Conservation (phyloP, 2,113 vertebrate genomes). For the Rynchops niger region DNA sequence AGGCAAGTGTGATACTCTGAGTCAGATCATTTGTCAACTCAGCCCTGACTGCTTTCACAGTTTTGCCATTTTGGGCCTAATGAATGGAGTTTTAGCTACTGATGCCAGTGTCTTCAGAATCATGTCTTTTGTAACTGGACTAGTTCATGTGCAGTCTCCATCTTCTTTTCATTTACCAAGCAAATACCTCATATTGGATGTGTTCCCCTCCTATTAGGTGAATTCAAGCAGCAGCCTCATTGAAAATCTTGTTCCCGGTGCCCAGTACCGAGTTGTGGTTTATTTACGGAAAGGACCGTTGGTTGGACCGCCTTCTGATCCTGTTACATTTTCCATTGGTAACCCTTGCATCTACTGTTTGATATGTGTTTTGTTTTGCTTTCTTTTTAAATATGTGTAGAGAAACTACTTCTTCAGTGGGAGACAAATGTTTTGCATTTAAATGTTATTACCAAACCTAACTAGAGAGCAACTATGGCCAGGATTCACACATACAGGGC, state of each 20-base stretch:
- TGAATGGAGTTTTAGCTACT: background rate
- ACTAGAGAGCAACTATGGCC: background rate
- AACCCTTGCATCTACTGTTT: background rate
- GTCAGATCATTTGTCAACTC: background rate
- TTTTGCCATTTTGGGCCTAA: background rate
- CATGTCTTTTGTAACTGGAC: background rate
- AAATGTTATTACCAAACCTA: background rate
- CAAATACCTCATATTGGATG: background rate
- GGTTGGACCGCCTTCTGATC: constrained; percentile 90
- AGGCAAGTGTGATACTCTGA: background rate
- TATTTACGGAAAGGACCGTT: constrained; percentile 89
- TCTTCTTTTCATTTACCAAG: background rate
- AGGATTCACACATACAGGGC: background rate
- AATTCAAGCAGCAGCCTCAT: constrained; percentile 90
- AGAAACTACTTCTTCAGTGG: background rate
- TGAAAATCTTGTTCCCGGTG: constrained; percentile 88
- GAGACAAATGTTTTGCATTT: background rate
- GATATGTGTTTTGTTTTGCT: background rate
- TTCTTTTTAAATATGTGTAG: background rate
- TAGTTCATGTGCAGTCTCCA: background rate
- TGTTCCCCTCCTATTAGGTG: constrained; percentile 75
- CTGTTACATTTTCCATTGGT: constrained; percentile 94
- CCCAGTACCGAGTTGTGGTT: constrained; percentile 91
- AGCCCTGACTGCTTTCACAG: background rate
- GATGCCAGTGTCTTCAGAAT: background rate